Evolutionary conservation across 2,888 invertebrate genomes (phyloP).

Genomic region (Troilus luridus): DNA sequence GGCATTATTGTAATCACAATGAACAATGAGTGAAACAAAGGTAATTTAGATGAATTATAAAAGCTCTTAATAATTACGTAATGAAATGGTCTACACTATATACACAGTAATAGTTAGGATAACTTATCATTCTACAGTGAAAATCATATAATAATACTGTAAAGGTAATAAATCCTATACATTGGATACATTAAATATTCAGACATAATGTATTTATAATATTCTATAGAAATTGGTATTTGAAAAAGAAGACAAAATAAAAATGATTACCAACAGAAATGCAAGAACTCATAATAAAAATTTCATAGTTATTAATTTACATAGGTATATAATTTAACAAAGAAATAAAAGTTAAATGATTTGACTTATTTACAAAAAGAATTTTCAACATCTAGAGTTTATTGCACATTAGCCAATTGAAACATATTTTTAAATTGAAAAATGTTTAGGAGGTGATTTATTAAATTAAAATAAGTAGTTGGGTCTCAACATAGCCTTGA

Average conservation of each 20-base stretch:
- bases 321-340: background rate
- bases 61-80: background rate
- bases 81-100: background rate
- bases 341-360: background rate
- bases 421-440: background rate
- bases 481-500: no score
- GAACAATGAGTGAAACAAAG: background rate
- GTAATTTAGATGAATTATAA: background rate
- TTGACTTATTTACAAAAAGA: slow-evolving; percentile 14
- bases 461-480: background rate
- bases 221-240: background rate
- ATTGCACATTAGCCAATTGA: slow-evolving; percentile 12
- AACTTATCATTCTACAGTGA: background rate
- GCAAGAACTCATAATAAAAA: background rate
- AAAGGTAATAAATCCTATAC: background rate
- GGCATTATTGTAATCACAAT: background rate
- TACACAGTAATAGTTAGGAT: background rate
- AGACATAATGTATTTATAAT: background rate
- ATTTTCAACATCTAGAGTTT: background rate
- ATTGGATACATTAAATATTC: slow-evolving; percentile 11
- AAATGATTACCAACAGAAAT: background rate
- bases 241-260: background rate
- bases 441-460: background rate
- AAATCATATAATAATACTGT: slow-evolving; percentile 24
- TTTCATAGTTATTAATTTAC: background rate